Base-by-base conservation (phyloP, 2,113 vertebrate species). In the Uropsilus gracilis region DNA sequence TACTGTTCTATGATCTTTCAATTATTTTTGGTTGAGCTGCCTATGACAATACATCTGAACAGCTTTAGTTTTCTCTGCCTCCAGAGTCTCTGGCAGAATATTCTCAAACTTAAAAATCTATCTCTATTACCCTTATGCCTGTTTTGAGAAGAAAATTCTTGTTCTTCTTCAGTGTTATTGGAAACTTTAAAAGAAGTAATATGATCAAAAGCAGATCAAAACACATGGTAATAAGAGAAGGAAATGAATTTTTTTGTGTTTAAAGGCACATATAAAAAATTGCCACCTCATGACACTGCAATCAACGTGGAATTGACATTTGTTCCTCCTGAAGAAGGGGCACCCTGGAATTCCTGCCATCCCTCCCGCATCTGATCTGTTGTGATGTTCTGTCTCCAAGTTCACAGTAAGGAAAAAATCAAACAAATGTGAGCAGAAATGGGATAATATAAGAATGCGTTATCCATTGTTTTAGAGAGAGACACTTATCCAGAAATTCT, bases 181-280 rank as follows among this genome's bases (percentile, higher is more conserved):
- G 59, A 80, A 59, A 89, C 91, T 94, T 88, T 50, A 57, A 86
- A 83, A 89, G 48, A 94, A 91, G 48, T 59, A 37, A 44, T 5
- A 9, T n/a, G 68, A 28, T 69, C 8, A 2, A 63, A 86, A 73
- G 1, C 44, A 39, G 72, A 30, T 14, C 14, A 59, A n/a, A n/a
- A 55, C 4, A 18, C 20, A 26, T 71, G 78, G 50, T 18, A 66
- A 42, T n/a, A 20, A 55, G 12, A 90, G 28, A 78, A 68, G 18
- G 73, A 77, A 81, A 50, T 32, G 8, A 17, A 17, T 53, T 20
- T 50, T 93, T 92, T 46, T 44, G 20, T 64, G 46, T 75, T 57
- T 66, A 89, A 61, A 77, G 32, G 83, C 3, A 14, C 24, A 32
- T 71, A 72, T 72, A 6, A 16, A 68, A 61, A 76, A 16, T 8